Evolutionary conservation across 2,113 vertebrate species (phyloP).

Genomic region (Rhabdomys dilectus): DNA sequence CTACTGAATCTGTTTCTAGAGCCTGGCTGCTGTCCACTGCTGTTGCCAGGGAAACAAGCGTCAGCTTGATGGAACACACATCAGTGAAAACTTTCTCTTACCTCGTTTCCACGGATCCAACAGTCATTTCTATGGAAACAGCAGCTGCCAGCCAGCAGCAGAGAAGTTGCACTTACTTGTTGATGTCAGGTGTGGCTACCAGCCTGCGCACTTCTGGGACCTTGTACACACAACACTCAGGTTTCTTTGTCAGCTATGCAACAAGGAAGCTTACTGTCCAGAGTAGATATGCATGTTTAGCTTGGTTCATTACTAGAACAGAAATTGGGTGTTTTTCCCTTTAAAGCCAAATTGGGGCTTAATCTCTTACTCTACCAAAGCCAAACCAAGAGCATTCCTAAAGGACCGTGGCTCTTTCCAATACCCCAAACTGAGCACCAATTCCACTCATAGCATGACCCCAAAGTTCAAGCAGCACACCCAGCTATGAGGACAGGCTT

Average conservation of each 20-base stretch:
- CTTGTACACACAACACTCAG: not conserved
- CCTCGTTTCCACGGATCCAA: conserved; percentile 71
- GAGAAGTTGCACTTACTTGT: conserved; percentile 67
- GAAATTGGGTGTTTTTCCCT: conserved; percentile 39
- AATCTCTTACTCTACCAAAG: conserved; percentile 48
- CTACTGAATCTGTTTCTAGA: conserved; percentile 16
- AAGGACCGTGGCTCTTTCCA: not conserved
- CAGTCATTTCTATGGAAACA: conserved; percentile 81
- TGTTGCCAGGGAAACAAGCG: conserved; percentile 77
- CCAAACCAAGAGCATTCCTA: not conserved
- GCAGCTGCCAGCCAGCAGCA: conserved; percentile 37
- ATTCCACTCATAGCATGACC: not conserved
- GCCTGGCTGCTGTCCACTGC: conserved; percentile 70
- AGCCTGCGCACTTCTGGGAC: conserved; percentile 16
- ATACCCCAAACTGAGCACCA: not conserved
- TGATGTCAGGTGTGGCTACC: conserved; percentile 67
- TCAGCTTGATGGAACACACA: conserved; percentile 77
- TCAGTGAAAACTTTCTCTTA: conserved; percentile 80
- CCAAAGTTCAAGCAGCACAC: conserved; percentile 14
- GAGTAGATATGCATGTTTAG: conserved; percentile 39
- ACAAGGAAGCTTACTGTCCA: conserved; percentile 62
- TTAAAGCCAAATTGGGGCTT: not conserved
- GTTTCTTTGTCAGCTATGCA: conserved; percentile 45
- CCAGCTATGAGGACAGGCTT: not conserved
- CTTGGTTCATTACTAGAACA: conserved; percentile 40